Evolutionary conservation across 2,113 vertebrate species (phyloP).

Genomic region (Megaptera novaeangliae): DNA sequence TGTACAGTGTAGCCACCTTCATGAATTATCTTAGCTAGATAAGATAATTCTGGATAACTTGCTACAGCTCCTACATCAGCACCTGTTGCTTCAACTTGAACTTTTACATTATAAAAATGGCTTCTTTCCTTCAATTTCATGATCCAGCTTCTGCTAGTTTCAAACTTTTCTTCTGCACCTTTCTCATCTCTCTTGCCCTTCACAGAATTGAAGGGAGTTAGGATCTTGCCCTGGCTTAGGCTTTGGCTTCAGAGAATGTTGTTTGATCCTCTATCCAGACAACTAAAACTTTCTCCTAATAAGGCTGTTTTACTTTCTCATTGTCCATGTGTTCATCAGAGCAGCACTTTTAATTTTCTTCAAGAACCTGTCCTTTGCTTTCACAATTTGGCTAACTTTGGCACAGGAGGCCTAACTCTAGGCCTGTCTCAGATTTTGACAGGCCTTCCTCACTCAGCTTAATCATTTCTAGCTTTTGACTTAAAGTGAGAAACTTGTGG

Average conservation of each 20-base stretch:
- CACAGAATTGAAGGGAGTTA: background rate
- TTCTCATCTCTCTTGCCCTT: background rate
- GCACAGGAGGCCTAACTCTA: background rate
- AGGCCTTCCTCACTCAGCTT: background rate
- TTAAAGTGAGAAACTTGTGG: background rate
- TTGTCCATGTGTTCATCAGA: background rate
- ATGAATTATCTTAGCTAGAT: background rate
- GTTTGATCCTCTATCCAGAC: background rate
- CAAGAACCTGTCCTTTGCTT: background rate
- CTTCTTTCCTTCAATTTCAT: background rate
- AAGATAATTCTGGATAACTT: background rate
- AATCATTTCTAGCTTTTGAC: background rate
- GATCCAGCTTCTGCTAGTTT: background rate
- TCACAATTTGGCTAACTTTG: background rate
- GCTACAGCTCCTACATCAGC: fast-evolving
- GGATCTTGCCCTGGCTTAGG: too few relatives aligned
- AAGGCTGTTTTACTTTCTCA: background rate
- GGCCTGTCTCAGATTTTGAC: background rate
- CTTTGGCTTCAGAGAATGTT: background rate
- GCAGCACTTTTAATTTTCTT: background rate
- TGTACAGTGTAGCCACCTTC: too few relatives aligned
- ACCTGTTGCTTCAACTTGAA: background rate
- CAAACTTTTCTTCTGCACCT: background rate
- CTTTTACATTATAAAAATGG: too few relatives aligned
- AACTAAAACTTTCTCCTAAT: background rate